Conservation (phyloP, 2,113 vertebrate genomes). For the Platichthys stellatus region DNA sequence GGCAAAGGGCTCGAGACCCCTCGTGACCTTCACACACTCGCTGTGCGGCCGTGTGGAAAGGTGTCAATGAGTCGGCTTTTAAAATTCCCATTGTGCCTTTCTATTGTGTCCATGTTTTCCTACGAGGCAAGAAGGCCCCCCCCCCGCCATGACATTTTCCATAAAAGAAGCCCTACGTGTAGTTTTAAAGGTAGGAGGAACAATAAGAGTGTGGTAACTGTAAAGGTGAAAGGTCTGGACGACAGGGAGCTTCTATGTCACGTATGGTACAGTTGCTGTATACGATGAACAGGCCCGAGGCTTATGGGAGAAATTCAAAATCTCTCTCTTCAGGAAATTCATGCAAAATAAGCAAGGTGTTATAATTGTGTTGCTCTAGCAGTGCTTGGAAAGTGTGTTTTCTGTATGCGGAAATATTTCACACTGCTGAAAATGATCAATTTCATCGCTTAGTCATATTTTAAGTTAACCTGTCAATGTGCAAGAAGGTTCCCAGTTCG, state of each 20-base stretch:
- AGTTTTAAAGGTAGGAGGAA: slow-evolving; percentile 32
- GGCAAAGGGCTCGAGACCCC: slow-evolving; percentile 57
- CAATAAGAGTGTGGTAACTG: neutral
- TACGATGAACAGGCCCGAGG: neutral
- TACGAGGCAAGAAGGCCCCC: neutral
- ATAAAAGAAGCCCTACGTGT: slow-evolving; percentile 16
- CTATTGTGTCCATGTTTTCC: slow-evolving; percentile 63
- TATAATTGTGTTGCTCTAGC: no score
- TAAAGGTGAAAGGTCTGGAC: slow-evolving; percentile 14
- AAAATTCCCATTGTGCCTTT: slow-evolving; percentile 35
- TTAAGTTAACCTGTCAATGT: no score
- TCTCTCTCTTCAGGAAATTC: no score
- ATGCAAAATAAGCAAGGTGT: no score
- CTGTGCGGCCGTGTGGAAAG: slow-evolving; percentile 23
- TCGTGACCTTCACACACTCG: slow-evolving; percentile 9
- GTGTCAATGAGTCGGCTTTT: slow-evolving; percentile 53
- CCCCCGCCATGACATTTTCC: slow-evolving; percentile 28
- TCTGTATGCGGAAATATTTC: no score
- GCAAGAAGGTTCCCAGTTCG: no score
- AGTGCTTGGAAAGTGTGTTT: no score
- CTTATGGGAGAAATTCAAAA: neutral
- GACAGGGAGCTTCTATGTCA: slow-evolving; percentile 30
- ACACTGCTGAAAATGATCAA: no score
- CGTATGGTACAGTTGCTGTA: neutral
- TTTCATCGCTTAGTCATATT: no score